Evolutionary conservation across 1,140 invertebrate species (phyloP), one percentile per base, ranked within the genome.

Genomic region (Dendrolimus kikuchii): DNA sequence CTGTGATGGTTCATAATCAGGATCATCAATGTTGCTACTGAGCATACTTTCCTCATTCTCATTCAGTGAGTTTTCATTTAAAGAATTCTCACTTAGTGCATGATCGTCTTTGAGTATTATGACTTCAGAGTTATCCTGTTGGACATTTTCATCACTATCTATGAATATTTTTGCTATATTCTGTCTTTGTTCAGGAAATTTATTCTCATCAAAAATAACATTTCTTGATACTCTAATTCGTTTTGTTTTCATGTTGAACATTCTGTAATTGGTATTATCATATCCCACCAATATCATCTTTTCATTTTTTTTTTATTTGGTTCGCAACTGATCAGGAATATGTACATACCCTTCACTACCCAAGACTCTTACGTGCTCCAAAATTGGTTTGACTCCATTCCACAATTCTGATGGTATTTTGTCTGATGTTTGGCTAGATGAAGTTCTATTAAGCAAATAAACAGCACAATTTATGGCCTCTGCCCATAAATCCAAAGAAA

Each of bases 381-480:
- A 23, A 10, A 10, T 50, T 5, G 64, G 64, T 54, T 63, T 66
- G 6, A 48, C 46, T 51, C 51, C 60, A 57, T 51, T 40, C 62
- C 62, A 65, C 8, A 60, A 39, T 50, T 68, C 62, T 51, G 46
- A 59, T 42, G 62, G 48, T 43, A 62, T 53, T 10, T 57, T 39
- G 51, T 59, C 37, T 40, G 23, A n/a, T 8, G 54, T 59, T 37
- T 60, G 58, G 23, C 57, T 71, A 36, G 53, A 60, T n/a, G 63
- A 59, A 37, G 41, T 53, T 40, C 66, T 53, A 50, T 85, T 85
- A 48, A 66, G 53, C 5, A 82, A 49, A 60, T 83, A 83, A 23
- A 65, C 62, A 0, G 78, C 72, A 49, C 67, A 75, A 9, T 59
- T 56, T 5, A 77, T 57, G 37, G 60, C 55, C 58, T 60, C 59